A percentile compares a stretch with the other conserved stretches of the same genome.
Evolutionary conservation across 2,113 vertebrate genomes (phyloP).

Genomic region (Progne subis): DNA sequence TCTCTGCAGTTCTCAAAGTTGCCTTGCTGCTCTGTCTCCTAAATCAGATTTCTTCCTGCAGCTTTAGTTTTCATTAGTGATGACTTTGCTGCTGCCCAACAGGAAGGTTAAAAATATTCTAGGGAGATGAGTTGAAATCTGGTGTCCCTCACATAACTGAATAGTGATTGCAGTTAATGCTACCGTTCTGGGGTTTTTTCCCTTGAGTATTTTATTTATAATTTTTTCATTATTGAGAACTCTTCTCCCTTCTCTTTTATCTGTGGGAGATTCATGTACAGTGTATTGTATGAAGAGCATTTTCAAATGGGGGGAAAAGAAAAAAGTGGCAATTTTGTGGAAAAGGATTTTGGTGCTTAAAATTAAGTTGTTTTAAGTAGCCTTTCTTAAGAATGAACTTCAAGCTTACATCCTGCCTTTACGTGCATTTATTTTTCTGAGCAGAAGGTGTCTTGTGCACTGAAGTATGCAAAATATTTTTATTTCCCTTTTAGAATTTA

Average conservation of each 20-base stretch:
- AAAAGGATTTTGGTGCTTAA: background rate
- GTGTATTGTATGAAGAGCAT: background rate
- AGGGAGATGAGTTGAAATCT: background rate
- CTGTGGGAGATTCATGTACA: rapidly evolving
- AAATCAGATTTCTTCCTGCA: background rate
- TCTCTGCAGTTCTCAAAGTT: background rate
- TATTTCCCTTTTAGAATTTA: background rate
- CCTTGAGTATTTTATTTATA: background rate
- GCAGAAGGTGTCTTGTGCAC: background rate
- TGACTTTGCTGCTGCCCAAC: background rate
- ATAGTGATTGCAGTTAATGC: background rate
- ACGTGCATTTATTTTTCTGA: background rate
- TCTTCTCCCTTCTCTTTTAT: background rate
- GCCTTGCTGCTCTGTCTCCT: background rate
- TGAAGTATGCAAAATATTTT: background rate
- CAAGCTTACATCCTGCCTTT: background rate
- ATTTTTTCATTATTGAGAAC: background rate
- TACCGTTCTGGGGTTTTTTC: background rate
- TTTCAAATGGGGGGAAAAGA: background rate
- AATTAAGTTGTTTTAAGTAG: background rate
- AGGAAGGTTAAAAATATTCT: constrained; percentile 11
- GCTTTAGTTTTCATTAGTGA: background rate
- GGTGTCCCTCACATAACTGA: background rate
- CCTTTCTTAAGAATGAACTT: background rate
- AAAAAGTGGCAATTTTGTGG: background rate